A percentile compares a stretch with the other conserved stretches of the same genome.
These are phyloP conservation scores for Piaya cayana DNA, from an alignment of 2,113 vertebrate species.

Conservation along the genomic window DNA sequence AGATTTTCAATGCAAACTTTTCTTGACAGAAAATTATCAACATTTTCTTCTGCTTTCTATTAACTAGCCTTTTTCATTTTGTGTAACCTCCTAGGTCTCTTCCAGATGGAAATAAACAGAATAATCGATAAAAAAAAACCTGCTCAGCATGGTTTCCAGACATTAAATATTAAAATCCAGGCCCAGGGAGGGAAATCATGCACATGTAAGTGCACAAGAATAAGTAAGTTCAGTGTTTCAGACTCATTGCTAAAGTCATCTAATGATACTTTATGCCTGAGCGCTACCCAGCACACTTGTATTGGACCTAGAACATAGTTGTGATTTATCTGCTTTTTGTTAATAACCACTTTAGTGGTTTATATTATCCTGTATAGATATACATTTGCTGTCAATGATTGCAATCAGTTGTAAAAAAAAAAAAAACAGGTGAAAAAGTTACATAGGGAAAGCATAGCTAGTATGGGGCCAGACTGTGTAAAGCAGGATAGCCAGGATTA, in stretches of 20 bases:
- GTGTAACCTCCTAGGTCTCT: not conserved
- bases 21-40: not conserved
- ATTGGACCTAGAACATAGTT: fast-evolving
- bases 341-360: not conserved
- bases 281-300: not conserved
- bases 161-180: conserved; percentile 27
- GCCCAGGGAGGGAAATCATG: not conserved
- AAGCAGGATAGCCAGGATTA: not conserved
- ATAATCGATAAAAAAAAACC: conserved; percentile 9
- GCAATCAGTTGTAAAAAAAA: not conserved
- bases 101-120: not conserved
- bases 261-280: not conserved
- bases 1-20: not conserved
- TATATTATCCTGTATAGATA: fast-evolving
- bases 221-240: not conserved
- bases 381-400: fast-evolving
- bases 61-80: not conserved
- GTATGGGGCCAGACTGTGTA: not conserved
- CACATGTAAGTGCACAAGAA: not conserved
- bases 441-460: not conserved
- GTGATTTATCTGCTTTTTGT: not conserved
- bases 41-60: not conserved
- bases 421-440: not conserved
- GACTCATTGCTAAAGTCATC: not conserved
- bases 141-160: not conserved